Evolutionary conservation across 2,113 vertebrate species (phyloP).

Genomic region (Spea multiplicata): DNA sequence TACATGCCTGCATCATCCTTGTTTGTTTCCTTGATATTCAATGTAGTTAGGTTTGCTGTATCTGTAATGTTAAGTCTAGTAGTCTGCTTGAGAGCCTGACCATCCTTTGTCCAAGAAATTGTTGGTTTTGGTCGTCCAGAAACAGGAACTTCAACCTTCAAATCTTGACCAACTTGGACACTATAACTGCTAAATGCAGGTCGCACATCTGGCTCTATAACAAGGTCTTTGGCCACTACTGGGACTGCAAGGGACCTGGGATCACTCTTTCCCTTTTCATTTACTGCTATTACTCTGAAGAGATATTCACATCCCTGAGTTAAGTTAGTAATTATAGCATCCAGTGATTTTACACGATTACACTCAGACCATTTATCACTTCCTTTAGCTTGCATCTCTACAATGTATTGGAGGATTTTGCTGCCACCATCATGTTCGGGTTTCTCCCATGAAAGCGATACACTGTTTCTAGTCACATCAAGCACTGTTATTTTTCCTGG

Average conservation of each 20-base stretch:
- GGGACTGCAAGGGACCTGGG: slow-evolving; percentile 88
- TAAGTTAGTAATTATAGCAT: slow-evolving; percentile 82
- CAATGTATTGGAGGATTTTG: slow-evolving; percentile 90
- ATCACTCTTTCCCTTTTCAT: slow-evolving; percentile 96
- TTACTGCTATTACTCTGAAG: slow-evolving; percentile 90
- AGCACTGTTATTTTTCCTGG: slow-evolving; percentile 89
- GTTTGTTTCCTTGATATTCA: slow-evolving; percentile 88
- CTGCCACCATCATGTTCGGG: slow-evolving; percentile 96
- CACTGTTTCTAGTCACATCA: slow-evolving; percentile 91
- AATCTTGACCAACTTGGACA: slow-evolving; percentile 86
- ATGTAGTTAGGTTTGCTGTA: slow-evolving; percentile 70
- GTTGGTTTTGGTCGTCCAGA: slow-evolving; percentile 90
- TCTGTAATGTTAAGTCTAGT: slow-evolving; percentile 86
- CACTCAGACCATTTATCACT: slow-evolving; percentile 91
- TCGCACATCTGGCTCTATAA: slow-evolving; percentile 89
- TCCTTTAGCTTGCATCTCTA: slow-evolving; percentile 92
- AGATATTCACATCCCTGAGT: slow-evolving; percentile 90
- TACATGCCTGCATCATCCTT: slow-evolving; percentile 92
- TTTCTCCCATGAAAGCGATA: slow-evolving; percentile 91
- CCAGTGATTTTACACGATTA: slow-evolving; percentile 87
- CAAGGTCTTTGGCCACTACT: slow-evolving; percentile 89
- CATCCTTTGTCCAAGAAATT: slow-evolving; percentile 88
- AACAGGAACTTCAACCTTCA: slow-evolving; percentile 87
- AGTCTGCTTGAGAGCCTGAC: slow-evolving; percentile 83
- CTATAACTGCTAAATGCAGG: slow-evolving; percentile 90